Evolutionary conservation across 2,797 vertebrate species (phyloP), one percentile per base, ranked within the genome.

Genomic region (Myotis vivesi): DNA sequence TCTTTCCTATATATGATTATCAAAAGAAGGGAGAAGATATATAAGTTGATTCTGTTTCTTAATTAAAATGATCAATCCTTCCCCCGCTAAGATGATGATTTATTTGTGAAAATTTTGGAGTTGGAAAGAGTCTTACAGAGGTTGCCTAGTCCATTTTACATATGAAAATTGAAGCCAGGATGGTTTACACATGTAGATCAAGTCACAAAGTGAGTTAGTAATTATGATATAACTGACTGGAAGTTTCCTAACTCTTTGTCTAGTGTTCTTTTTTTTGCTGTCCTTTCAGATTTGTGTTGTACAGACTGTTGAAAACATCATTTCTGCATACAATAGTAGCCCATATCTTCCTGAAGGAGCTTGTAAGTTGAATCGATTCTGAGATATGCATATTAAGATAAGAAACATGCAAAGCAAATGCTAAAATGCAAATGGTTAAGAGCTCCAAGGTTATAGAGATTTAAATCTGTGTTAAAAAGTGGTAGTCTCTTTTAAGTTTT

Each of bases 371-470:
- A 96, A 95, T 95, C 87, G 91, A 38, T 86, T 94, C 62, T 95
- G 80, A 88, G 51, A 95, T 84, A 87, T 84, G 93, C 95, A 96
- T 96, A 94, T 93, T 92, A 95, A 92, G 64, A 94, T 89, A 94
- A 79, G 57, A 94, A 89, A 76, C 71, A 84, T 36, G 66, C 83
- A 92, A 91, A 96, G 66, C 91, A 97, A 89, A 96, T 97, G 96
- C 92, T 89, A 92, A 87, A 96, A 94, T 91, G 89, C 87, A 90
- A 95, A 93, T 69, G 55, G 55, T 94, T 96, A 92, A 86, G 71
- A 81, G 15, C 33, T 64, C 89, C 96, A 97, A 96, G 91, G 93
- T 96, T 94, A 96, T 89, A 23, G 89, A 94, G 88, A 94, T 88
- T 79, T 80, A 72, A 95, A 86, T 94, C 69, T 88, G 86, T 92